phyloP scores from a whole-genome alignment of 2,888 invertebrate species.

The Colostygia pectinataria region DNA sequence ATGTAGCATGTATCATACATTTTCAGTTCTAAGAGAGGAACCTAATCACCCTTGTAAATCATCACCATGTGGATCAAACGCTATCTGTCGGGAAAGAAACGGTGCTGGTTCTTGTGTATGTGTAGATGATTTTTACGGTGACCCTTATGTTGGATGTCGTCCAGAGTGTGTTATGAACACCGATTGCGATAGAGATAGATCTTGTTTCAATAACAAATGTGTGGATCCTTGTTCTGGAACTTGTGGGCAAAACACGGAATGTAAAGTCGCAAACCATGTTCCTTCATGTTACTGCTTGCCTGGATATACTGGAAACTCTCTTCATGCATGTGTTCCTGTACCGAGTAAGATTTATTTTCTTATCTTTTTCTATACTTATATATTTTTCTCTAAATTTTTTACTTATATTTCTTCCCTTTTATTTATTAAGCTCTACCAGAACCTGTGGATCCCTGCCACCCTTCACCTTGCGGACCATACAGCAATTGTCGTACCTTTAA shows the following conservation, averaged over 20 bases:
- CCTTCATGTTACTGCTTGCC: conserved; percentile 89
- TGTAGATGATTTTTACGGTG: conserved; percentile 88
- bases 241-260: conserved; percentile 90
- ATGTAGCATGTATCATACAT: conserved; percentile 40
- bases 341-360: conserved; percentile 82
- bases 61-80: conserved; percentile 91
- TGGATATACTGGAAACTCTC: conserved; percentile 88
- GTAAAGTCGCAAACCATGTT: conserved; percentile 88
- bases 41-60: conserved; percentile 89
- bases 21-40: conserved; percentile 82
- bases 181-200: conserved; percentile 87
- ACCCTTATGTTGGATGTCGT: conserved; percentile 90
- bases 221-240: conserved; percentile 90
- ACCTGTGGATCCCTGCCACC: conserved; percentile 86
- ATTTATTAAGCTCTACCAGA: conserved; percentile 70
- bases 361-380: conserved; percentile 54
- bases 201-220: conserved; percentile 91
- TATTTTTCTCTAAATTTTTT: conserved; percentile 49
- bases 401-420: conserved; percentile 48
- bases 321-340: conserved; percentile 85
- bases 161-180: conserved; percentile 92
- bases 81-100: conserved; percentile 88
- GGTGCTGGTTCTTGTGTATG: conserved; percentile 91
- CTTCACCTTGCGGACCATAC: conserved; percentile 91
- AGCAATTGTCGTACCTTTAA: conserved; percentile 88